Base-by-base conservation (phyloP, 2,888 invertebrate genomes). In the Selenia dentaria region DNA sequence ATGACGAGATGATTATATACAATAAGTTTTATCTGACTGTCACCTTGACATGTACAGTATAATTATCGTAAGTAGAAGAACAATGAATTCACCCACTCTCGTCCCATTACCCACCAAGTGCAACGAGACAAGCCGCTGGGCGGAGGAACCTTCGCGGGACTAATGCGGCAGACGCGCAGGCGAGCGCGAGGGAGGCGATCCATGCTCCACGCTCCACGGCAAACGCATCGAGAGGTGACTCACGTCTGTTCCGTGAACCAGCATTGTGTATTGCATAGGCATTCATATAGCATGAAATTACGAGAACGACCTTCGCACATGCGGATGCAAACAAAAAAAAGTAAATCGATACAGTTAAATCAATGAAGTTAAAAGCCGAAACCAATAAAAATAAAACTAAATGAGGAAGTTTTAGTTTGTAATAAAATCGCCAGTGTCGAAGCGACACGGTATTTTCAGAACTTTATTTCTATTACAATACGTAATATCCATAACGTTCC, bases 261-360 rank as follows among this genome's bases (percentile, higher is more conserved):
- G 25, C 14, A 33, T 36, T 36, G 25, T 36, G 37, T 33, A 28
- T 36, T 36, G 25, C 32, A 41, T 33, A 28, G n/a, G 12, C 36
- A 37, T 38, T 35, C 10, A 46, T 41, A 39, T 39, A 49, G 34
- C 36, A 37, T 36, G 42, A 38, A 32, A 36, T 42, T 46, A 35
- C 43, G 34, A 29, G 35, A 41, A 26, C 11, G 44, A 27, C 55
- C 55, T 55, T 51, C 47, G 10, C 31, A 26, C n/a, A 51, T 18
- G 27, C 52, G 51, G 54, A 54, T 46, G 44, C 42, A 44, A 46
- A 37, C 29, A 24, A n/a, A n/a, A n/a, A n/a, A n/a, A n/a, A 24
- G 24, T 27, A 31, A 27, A 16, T 16, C 33, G 10, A 34, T 26
- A 18, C 22, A 44, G 22, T 22, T 27, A 34, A 27, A 22, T 22